Conservation (phyloP, 2,888 invertebrate genomes). For the Autographa gamma region DNA sequence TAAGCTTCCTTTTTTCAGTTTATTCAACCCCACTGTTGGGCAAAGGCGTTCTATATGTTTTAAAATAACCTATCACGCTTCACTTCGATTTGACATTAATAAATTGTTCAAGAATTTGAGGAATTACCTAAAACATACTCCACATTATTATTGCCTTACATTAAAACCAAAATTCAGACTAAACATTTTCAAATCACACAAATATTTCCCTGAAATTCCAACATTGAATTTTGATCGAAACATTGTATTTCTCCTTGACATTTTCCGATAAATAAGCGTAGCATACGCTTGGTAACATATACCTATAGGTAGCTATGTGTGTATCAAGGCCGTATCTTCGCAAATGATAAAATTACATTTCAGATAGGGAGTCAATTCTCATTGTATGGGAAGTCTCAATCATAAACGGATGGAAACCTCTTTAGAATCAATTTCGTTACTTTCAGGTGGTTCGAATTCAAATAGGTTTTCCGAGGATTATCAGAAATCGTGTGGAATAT, state of each 20-base stretch:
- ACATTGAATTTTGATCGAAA: background rate
- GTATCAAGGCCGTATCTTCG: constrained; percentile 6
- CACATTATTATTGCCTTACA: background rate
- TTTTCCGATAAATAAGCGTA: background rate
- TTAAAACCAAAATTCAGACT: background rate
- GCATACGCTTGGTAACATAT: background rate
- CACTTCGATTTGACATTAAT: too few species aligned
- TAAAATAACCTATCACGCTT: too few species aligned
- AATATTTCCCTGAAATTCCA: background rate
- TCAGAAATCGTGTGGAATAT: background rate
- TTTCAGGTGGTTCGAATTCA: background rate
- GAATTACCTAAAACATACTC: too few species aligned
- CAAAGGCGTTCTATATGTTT: too few species aligned
- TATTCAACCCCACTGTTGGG: too few species aligned
- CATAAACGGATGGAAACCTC: background rate
- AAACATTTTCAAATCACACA: background rate
- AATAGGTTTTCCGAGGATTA: background rate
- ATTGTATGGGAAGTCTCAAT: background rate
- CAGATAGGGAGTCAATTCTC: constrained; percentile 2
- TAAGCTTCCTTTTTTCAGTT: too few species aligned
- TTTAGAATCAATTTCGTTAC: background rate
- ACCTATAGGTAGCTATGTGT: background rate
- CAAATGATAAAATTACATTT: constrained; percentile 7
- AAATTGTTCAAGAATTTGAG: too few species aligned
- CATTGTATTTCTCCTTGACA: constrained; percentile 1